A percentile compares a stretch with the other conserved stretches of the same genome.
Evolutionary conservation across 2,797 vertebrate genomes (phyloP).

Genomic region (Peromyscus melanophrys): DNA sequence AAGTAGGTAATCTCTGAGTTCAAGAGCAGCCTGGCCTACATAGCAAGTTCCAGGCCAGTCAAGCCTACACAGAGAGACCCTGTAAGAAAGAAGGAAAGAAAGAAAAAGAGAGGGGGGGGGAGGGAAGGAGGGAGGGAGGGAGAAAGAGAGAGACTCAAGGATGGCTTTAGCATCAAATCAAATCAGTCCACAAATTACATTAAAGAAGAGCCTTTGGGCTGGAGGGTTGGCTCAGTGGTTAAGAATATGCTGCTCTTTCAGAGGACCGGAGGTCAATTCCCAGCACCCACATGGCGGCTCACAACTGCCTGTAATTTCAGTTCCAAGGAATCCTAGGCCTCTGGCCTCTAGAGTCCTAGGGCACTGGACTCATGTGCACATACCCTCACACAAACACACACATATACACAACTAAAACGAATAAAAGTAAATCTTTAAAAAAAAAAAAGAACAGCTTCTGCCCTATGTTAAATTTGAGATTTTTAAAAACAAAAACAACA

Average conservation of each 20-base stretch:
- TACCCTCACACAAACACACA: neutral
- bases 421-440: neutral
- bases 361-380: neutral
- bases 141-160: neutral
- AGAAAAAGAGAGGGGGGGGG: too few species aligned
- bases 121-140: too few species aligned
- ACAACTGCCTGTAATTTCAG: neutral
- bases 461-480: conserved; percentile 18
- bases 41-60: neutral
- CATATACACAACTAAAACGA: neutral
- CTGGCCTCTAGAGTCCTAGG: neutral
- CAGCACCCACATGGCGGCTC: neutral
- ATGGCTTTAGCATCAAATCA: neutral
- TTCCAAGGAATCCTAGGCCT: neutral
- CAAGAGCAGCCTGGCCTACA: neutral
- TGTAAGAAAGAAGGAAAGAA: neutral
- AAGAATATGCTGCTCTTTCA: neutral
- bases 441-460: neutral
- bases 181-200: conserved; percentile 19
- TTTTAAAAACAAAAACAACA: neutral
- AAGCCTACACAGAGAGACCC: neutral
- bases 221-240: neutral
- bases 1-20: neutral
- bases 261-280: neutral
- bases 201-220: neutral